Conservation (phyloP, 2,113 vertebrate genomes). For the Mesitornis unicolor region DNA sequence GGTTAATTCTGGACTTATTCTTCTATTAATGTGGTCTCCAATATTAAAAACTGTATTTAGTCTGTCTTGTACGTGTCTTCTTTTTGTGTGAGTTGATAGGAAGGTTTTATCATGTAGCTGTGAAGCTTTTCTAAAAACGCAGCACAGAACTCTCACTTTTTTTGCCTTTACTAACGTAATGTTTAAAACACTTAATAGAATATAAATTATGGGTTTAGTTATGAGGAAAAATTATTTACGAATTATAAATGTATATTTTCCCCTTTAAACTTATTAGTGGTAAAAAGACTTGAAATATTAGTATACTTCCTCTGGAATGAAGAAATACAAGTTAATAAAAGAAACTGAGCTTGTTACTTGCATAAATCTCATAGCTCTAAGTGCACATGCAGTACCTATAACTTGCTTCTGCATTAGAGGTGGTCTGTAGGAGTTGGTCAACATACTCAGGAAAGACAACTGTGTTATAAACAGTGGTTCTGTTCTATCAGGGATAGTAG, state of each 20-base stretch:
- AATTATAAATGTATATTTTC: neutral
- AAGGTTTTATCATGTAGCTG: neutral
- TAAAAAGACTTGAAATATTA: neutral
- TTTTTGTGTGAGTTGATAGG: neutral
- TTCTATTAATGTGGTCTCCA: conserved; percentile 15
- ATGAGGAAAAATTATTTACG: neutral
- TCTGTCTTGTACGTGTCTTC: neutral
- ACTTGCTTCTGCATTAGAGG: neutral
- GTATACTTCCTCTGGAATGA: neutral
- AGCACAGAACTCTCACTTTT: neutral
- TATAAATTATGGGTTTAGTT: neutral
- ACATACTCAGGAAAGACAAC: neutral
- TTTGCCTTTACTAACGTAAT: neutral
- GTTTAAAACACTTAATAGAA: neutral
- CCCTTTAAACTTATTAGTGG: neutral
- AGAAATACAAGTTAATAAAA: neutral
- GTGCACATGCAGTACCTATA: neutral
- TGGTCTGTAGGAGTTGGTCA: neutral
- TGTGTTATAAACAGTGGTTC: neutral
- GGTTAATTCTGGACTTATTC: conserved; percentile 38
- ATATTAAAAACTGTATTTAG: conserved; percentile 8
- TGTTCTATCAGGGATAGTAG: neutral
- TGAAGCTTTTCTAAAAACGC: neutral
- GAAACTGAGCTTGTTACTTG: neutral
- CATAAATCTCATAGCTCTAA: neutral